phyloP scores from a whole-genome alignment of 2,113 vertebrate genomes.

The Tonatia bakeri region DNA sequence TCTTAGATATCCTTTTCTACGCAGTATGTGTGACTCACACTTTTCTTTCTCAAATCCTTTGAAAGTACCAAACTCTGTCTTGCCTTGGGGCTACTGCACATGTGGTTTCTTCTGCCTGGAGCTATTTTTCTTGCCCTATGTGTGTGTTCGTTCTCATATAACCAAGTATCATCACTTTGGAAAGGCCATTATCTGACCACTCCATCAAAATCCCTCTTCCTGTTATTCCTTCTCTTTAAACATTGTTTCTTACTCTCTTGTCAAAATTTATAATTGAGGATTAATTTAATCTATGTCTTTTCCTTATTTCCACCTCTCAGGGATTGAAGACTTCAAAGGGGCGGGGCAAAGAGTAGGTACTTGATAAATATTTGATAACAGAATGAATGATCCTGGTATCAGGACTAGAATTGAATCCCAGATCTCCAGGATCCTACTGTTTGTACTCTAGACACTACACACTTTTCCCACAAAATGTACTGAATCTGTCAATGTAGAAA shows the following conservation, averaged over 20 bases:
- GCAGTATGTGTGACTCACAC: not conserved
- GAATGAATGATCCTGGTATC: not conserved
- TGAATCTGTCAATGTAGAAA: not conserved
- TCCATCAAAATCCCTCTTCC: not conserved
- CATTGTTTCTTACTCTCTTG: not conserved
- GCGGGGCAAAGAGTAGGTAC: not conserved
- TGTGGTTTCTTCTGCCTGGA: not conserved
- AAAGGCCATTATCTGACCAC: not conserved
- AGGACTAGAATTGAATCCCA: not conserved
- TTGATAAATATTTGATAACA: conserved; percentile 24
- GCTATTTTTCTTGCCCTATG: not conserved
- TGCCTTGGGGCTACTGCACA: not conserved
- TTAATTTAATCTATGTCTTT: not conserved
- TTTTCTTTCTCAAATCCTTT: conserved; percentile 19
- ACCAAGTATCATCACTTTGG: not conserved
- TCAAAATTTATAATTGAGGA: not conserved
- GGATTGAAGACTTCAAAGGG: not conserved
- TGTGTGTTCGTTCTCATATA: not conserved
- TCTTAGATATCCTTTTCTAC: not conserved
- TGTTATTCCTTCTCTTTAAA: not conserved
- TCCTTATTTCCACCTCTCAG: not conserved
- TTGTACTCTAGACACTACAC: not conserved
- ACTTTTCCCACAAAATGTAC: not conserved
- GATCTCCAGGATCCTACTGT: not conserved
- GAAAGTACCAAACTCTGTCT: not conserved